Percentiles rank a stretch among this genome's conserved stretches.
Conservation (phyloP, 2,113 vertebrate species). For the Oreochromis spilurus region DNA sequence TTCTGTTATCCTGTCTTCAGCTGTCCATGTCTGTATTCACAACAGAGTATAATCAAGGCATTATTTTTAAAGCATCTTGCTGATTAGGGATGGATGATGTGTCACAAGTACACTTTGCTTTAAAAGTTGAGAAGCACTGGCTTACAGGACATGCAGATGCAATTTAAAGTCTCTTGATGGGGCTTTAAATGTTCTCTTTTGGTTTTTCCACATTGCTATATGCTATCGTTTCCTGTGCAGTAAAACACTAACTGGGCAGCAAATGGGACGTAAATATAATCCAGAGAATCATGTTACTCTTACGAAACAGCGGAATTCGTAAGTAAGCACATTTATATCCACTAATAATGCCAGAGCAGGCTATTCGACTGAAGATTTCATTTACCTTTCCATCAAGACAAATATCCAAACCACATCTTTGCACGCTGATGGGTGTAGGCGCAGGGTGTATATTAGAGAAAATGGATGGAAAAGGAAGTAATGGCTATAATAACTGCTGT, state of each 20-base stretch:
- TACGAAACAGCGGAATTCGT: not conserved
- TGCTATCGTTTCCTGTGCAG: not conserved
- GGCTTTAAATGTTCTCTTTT: not conserved
- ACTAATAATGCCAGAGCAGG: not conserved
- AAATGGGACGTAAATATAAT: not conserved
- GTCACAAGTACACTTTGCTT: not conserved
- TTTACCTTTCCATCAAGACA: not conserved
- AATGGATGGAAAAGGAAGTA: conserved; percentile 6
- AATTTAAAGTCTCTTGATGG: not conserved
- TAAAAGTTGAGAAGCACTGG: not conserved
- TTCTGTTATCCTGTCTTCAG: not conserved
- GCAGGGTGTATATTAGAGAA: not conserved
- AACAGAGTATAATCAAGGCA: not conserved
- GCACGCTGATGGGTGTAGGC: not conserved
- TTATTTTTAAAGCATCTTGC: not conserved
- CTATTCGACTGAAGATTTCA: not conserved
- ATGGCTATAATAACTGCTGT: conserved; percentile 6
- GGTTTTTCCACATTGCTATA: not conserved
- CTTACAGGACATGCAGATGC: not conserved
- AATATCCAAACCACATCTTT: not conserved
- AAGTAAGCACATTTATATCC: not conserved
- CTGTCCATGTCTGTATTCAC: not conserved
- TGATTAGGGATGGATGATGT: not conserved
- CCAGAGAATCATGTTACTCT: not conserved
- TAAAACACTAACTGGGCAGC: not conserved